phyloP scores from a whole-genome alignment of 2,888 invertebrate species.

The Zygaena filipendulae region DNA sequence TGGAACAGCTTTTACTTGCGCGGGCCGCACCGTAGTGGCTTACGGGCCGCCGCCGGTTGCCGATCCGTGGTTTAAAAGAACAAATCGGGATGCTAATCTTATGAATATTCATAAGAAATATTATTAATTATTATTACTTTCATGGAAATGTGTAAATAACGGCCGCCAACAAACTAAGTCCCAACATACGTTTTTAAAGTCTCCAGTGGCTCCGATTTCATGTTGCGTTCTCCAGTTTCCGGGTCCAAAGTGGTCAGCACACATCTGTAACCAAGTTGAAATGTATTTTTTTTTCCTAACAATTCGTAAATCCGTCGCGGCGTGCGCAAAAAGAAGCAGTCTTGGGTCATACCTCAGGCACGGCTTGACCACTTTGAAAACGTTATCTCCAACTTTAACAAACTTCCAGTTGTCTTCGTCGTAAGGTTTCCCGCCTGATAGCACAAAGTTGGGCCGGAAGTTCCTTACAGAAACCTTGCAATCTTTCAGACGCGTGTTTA shows the following conservation, averaged over 20 bases:
- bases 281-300: no score
- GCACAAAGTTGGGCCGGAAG: constrained; percentile 78
- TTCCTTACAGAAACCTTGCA: constrained; percentile 51
- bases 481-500: constrained; percentile 69
- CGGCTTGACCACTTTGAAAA: constrained; percentile 73
- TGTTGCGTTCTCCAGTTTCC: background rate
- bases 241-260: background rate
- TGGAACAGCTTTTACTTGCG: no score
- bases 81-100: no score
- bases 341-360: constrained; percentile 74
- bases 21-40: no score
- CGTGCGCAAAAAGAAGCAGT: no score
- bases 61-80: no score
- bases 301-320: no score
- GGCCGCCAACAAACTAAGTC: no score
- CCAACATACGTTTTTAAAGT: background rate
- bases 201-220: background rate
- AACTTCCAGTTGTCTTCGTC: constrained; percentile 80
- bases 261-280: background rate
- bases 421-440: constrained; percentile 67
- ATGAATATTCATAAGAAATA: no score
- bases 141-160: no score
- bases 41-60: no score
- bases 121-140: no score
- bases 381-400: constrained; percentile 73